These are phyloP conservation scores for Forbesichthys papilliferus DNA, from an alignment of 2,113 vertebrate species.

Conservation along the genomic window DNA sequence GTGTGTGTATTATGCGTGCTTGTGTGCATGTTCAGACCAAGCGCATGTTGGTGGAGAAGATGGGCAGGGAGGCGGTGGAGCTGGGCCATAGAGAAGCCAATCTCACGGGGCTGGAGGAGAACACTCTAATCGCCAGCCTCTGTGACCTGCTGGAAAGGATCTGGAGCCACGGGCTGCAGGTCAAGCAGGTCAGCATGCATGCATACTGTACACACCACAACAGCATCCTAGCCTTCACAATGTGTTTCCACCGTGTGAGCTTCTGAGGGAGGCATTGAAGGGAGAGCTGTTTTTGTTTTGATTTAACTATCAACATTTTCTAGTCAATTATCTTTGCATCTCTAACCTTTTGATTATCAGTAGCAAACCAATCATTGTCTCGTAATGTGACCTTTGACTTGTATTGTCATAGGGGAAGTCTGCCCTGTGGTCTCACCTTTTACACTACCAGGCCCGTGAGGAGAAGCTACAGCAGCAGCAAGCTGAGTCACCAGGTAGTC, in stretches of 20 bases:
- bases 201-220: neutral
- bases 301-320: neutral
- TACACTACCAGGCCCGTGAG: conserved; percentile 88
- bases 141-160: conserved; percentile 89
- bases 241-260: too few species aligned
- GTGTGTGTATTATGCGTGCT: neutral
- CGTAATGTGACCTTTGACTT: conserved; percentile 3
- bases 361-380: neutral
- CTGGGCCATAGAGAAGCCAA: conserved; percentile 88
- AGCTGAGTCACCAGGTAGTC: conserved; percentile 80
- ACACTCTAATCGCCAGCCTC: conserved; percentile 86
- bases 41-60: conserved; percentile 91
- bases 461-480: conserved; percentile 82
- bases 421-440: conserved; percentile 91
- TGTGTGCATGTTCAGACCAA: conserved; percentile 79
- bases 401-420: conserved; percentile 84
- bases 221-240: too few species aligned
- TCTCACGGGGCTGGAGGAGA: conserved; percentile 88
- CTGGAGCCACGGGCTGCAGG: conserved; percentile 87
- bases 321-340: conserved; percentile 2
- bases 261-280: too few species aligned
- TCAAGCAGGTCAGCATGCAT: conserved; percentile 80
- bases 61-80: conserved; percentile 89
- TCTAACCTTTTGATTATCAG: neutral
- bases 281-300: neutral